Conservation (phyloP, 2,797 vertebrate species). For the Gadopsis bispinosus region DNA sequence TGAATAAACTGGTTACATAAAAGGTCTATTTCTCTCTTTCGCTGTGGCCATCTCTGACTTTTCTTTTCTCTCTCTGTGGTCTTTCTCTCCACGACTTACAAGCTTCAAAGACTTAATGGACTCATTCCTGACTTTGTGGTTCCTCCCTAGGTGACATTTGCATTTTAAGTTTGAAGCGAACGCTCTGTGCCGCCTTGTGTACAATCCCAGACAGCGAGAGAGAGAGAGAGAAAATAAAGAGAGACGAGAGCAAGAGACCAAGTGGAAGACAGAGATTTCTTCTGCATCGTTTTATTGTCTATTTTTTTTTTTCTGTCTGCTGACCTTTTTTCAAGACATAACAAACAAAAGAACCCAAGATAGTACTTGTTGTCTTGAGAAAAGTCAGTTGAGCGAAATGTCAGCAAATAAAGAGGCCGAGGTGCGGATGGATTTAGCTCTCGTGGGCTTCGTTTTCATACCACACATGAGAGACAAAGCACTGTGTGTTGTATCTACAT, state of each 20-base stretch:
- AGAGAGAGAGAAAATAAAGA: slow-evolving; percentile 10
- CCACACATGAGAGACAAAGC: slow-evolving; percentile 23
- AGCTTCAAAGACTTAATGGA: slow-evolving; percentile 23
- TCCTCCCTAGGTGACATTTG: slow-evolving; percentile 32
- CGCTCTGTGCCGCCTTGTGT: neutral
- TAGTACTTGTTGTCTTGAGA: slow-evolving; percentile 33
- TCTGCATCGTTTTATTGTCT: slow-evolving; percentile 17
- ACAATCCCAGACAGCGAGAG: slow-evolving; percentile 24
- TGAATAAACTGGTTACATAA: slow-evolving; percentile 61
- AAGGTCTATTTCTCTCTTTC: slow-evolving; percentile 36
- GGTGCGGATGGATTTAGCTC: slow-evolving; percentile 33
- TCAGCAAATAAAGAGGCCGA: slow-evolving; percentile 35
- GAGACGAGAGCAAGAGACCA: neutral
- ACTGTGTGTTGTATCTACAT: slow-evolving; percentile 22
- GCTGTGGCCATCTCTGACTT: slow-evolving; percentile 5
- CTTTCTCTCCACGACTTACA: slow-evolving; percentile 18
- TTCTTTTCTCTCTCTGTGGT: slow-evolving; percentile 9
- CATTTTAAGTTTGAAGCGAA: slow-evolving; percentile 44
- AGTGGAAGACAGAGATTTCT: slow-evolving; percentile 23
- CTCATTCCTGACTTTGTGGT: slow-evolving; percentile 22
- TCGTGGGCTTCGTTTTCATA: slow-evolving; percentile 17
- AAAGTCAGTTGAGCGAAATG: slow-evolving; percentile 51
- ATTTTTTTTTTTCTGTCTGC: slow-evolving; percentile 38
- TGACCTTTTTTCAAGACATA: slow-evolving; percentile 58
- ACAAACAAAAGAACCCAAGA: slow-evolving; percentile 25